Evolutionary conservation across 2,797 vertebrate genomes (phyloP).

Genomic region (Synaphobranchus kaupii): DNA sequence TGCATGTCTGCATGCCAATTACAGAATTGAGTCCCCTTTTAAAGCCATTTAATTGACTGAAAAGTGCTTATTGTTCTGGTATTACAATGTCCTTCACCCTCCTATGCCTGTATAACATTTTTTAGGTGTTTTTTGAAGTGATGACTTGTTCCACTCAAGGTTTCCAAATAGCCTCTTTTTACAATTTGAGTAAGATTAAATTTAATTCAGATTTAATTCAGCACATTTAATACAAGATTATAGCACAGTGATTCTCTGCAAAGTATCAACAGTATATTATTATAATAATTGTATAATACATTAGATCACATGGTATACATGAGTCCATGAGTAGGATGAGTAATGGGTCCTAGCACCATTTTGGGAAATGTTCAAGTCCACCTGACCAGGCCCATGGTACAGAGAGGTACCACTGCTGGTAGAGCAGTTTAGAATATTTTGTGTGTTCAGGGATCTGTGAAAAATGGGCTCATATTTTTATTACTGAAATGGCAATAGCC

Average conservation of each 20-base stretch:
- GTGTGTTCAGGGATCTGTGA: too few relatives aligned
- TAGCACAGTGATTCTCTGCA: neutral
- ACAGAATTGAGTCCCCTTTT: neutral
- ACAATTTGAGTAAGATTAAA: neutral
- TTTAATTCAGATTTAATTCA: neutral
- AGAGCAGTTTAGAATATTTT: too few relatives aligned
- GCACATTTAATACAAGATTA: neutral
- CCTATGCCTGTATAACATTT: neutral
- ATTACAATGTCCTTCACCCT: constrained; percentile 6
- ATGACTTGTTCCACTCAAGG: too few relatives aligned
- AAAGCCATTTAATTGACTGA: constrained; percentile 13
- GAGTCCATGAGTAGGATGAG: too few relatives aligned
- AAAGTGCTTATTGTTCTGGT: constrained; percentile 16
- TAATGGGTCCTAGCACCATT: too few relatives aligned
- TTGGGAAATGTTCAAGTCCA: too few relatives aligned
- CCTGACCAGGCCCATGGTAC: too few relatives aligned
- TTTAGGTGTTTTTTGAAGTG: neutral
- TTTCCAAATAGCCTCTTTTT: neutral
- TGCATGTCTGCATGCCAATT: constrained; percentile 26
- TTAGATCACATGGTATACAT: too few relatives aligned
- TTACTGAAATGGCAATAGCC: too few relatives aligned
- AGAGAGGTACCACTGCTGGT: too few relatives aligned
- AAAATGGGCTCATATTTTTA: too few relatives aligned
- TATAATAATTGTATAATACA: too few relatives aligned
- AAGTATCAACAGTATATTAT: neutral